A percentile compares a stretch with the other conserved stretches of the same genome.
Conservation (phyloP, 2,888 invertebrate species). For the Candidula unifasciata region DNA sequence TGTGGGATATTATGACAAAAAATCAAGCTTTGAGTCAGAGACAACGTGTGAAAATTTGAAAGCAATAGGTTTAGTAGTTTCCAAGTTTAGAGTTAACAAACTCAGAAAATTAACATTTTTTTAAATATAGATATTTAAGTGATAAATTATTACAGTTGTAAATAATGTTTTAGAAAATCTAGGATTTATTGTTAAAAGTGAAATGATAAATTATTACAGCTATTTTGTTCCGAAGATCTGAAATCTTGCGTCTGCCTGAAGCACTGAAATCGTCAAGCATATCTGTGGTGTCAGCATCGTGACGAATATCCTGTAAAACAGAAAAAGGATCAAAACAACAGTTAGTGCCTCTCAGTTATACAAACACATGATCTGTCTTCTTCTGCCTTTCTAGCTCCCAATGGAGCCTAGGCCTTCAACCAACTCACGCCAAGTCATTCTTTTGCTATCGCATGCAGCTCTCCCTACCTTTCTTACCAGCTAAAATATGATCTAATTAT, state of each 20-base stretch:
- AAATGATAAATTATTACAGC: slow-evolving; percentile 61
- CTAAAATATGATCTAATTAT: no score
- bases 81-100: no score
- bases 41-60: background rate
- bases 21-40: no score
- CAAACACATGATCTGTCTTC: background rate
- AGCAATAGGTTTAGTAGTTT: no score
- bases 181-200: background rate
- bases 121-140: slow-evolving; percentile 2
- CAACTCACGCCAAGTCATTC: no score
- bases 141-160: no score
- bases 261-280: slow-evolving; percentile 71
- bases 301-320: slow-evolving; percentile 71
- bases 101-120: no score
- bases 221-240: slow-evolving; percentile 69
- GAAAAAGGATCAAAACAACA: background rate
- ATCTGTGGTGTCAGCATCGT: slow-evolving; percentile 66
- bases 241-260: slow-evolving; percentile 66
- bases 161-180: background rate
- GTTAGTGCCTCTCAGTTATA: background rate
- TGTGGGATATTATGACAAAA: no score
- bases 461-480: no score
- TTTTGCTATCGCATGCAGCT: no score
- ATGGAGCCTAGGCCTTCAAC: no score
- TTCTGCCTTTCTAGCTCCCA: no score